Evolutionary conservation across 2,797 vertebrate genomes (phyloP).

Genomic region (Cirrhinus molitorella): DNA sequence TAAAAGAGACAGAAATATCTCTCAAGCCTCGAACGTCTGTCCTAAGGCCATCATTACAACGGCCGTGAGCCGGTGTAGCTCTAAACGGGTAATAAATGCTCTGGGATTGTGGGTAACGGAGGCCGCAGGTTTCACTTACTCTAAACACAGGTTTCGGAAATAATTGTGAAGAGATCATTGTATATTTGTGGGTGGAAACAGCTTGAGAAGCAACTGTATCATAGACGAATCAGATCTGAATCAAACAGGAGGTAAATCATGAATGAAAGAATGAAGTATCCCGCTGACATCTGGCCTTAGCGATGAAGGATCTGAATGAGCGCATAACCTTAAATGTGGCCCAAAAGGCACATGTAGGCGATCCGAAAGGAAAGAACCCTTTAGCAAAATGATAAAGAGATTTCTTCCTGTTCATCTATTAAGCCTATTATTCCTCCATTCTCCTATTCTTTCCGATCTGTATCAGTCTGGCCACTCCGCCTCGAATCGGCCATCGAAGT

Average conservation of each 20-base stretch:
- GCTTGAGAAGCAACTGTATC: neutral
- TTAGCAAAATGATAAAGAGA: conserved; percentile 17
- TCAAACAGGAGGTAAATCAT: conserved; percentile 17
- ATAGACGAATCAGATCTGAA: conserved; percentile 48
- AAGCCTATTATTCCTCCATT: conserved; percentile 62
- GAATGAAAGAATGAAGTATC: conserved; percentile 1
- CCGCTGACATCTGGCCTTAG: neutral
- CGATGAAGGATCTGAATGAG: neutral
- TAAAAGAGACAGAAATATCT: conserved; percentile 29
- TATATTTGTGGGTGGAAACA: conserved; percentile 40
- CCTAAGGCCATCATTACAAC: conserved; percentile 68
- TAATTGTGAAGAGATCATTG: conserved; percentile 69
- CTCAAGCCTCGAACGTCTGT: conserved; percentile 42
- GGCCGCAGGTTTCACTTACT: conserved; percentile 68
- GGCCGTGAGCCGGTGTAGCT: conserved; percentile 59
- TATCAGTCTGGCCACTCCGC: conserved; percentile 54
- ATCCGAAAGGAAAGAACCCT: neutral
- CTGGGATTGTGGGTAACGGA: conserved; percentile 74
- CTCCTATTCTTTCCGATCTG: conserved; percentile 61
- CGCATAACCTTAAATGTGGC: neutral
- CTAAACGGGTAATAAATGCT: conserved; percentile 72
- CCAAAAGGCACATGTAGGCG: neutral
- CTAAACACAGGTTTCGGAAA: conserved; percentile 74
- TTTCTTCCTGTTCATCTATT: conserved; percentile 10
- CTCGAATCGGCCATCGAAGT: conserved; percentile 14